Base-by-base conservation (phyloP, 35 echinoderm and acorn worm species). In the Heliocidaris tuberculata region DNA sequence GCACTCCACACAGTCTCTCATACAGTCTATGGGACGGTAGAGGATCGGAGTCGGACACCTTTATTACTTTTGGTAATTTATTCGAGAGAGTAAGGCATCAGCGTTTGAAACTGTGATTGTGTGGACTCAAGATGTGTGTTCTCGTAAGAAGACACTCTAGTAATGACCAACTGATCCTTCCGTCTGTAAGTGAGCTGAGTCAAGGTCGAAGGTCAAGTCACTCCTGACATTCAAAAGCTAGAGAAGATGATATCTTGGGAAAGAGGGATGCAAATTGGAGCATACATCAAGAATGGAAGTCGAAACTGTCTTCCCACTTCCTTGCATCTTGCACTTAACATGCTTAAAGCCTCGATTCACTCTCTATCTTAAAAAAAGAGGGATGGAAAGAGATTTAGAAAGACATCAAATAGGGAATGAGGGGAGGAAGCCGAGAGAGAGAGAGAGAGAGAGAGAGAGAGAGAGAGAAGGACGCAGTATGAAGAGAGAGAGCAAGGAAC, bases 61-160 rank as follows among this genome's bases (percentile, higher is more conserved):
- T 78, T 78, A 78, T 78, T 78, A 78, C 65, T 78, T 78, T 78
- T 78, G 65, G 65, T 78, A n/a, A 78, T 78, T 78, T 78, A 78
- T 78, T 78, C 65, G 65, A 24, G 65, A 21, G 21, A 4, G 21
- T 78, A n/a, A 8, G 65, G 65, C 2, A 78, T 70, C 60, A 70
- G 60, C 65, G 27, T 70, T 70, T 1, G 4, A 70, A 24, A 78
- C 65, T n/a, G 21, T 78, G 65, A 78, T 78, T 78, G 27, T 78
- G 65, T 78, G 15, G 4, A n/a, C 21, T 78, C 65, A 78, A 78
- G 65, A 21, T 19, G 65, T 78, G 15, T 78, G 65, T 78, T 78
- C 65, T 78, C 0, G 65, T 78, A 78, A 78, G 65, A 78, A 78
- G 65, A 78, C 65, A 78, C 65, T 78, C 27, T n/a, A 24, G 27